Evolutionary conservation across 1,140 invertebrate genomes (phyloP).

Genomic region (Steinernema khuongi): DNA sequence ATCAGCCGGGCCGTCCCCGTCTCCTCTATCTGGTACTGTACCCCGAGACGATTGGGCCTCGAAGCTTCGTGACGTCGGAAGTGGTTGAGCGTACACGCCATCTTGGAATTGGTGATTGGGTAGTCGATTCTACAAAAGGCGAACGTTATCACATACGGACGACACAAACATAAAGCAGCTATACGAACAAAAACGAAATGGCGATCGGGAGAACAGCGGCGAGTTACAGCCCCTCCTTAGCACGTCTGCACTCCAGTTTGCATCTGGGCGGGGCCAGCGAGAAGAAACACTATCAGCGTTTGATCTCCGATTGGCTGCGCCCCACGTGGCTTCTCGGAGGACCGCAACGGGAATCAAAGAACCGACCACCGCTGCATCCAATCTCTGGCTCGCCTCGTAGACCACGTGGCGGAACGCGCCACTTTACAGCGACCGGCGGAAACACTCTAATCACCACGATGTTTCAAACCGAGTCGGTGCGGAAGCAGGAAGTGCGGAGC

Average conservation of each 20-base stretch:
- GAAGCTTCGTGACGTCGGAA: not conserved
- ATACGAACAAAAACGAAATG: not conserved
- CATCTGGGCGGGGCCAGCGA: not conserved
- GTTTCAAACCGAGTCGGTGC: too few species aligned
- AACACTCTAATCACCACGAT: too few species aligned
- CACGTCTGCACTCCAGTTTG: too few species aligned
- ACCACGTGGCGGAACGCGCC: conserved; percentile 8
- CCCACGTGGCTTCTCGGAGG: not conserved
- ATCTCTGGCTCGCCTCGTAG: not conserved
- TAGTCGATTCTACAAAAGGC: not conserved
- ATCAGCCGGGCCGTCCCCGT: not conserved
- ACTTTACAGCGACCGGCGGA: conserved; percentile 2
- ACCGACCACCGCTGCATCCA: not conserved
- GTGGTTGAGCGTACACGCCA: not conserved
- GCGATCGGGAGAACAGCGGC: not conserved
- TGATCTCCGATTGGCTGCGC: not conserved
- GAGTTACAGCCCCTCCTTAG: not conserved
- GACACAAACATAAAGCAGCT: not conserved
- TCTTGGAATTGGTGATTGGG: not conserved
- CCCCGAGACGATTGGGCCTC: not conserved
- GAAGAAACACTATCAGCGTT: not conserved
- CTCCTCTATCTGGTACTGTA: conserved; percentile 1
- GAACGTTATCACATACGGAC: not conserved
- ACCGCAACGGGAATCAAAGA: conserved; percentile 1
- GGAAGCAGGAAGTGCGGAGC: too few species aligned